Evolutionary conservation across 2,888 invertebrate genomes (phyloP), one percentile per base, ranked within the genome.

Genomic region (Epinotia brunnichana): DNA sequence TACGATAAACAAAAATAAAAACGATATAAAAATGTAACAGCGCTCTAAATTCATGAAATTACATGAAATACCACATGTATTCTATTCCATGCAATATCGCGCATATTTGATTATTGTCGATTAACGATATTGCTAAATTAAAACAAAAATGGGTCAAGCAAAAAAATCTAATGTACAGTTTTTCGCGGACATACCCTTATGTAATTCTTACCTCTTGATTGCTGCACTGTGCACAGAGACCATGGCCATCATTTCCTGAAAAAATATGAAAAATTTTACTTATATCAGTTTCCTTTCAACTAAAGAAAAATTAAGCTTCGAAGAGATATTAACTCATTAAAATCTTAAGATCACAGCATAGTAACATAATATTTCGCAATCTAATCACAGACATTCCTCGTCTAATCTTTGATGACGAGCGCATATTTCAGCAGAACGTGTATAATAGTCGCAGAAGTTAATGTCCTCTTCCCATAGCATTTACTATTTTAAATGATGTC

Each of bases 321-420:
- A 39, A 39, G 53, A 53, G 21, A 39, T 53, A 10, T 61, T 24
- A 7, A 9, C 53, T 64, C 35, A 39, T 64, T 64, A 64, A 64
- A 64, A 64, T 39, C 39, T 39, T 64, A 54, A 63, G 51, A 63
- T 17, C 41, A 64, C 63, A 35, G 53, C 64, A 54, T 64, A 53
- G 64, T 54, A 64, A 64, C 64, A 54, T 54, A 48, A 48, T n/a
- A 39, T 39, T 39, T 54, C 10, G 39, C 53, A 64, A 54, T 39
- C 54, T 64, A 54, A 64, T 64, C 64, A 19, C 19, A 9, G 39
- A 35, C 39, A 64, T 64, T 64, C 53, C 24, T 19, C 35, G 39
- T 51, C 53, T 64, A 64, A 64, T 54, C 64, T 64, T 19, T 64
- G 53, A 64, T 54, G 53, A 64, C 39, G 64, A 39, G 19, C 19